A percentile compares a stretch with the other conserved stretches of the same genome.
phyloP scores from a whole-genome alignment of 2,888 invertebrate genomes.

The Drosophila mayaguana region DNA sequence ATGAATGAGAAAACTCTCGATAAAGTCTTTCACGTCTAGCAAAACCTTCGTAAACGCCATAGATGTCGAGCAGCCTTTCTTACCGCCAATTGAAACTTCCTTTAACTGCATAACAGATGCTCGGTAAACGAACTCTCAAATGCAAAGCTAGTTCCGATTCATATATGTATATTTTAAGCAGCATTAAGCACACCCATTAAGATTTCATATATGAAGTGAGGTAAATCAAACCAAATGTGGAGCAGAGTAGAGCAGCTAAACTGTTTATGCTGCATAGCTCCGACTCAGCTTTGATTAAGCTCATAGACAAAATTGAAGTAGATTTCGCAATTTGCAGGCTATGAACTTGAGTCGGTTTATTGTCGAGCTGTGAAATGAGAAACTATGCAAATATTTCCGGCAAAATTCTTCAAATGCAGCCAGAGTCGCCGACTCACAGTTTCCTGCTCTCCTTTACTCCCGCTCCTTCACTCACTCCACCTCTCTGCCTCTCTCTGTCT shows the following conservation, averaged over 20 bases:
- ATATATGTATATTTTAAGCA: too few species aligned
- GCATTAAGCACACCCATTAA: background rate
- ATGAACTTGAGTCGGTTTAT: background rate
- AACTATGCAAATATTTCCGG: slow-evolving; percentile 4
- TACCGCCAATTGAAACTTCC: too few species aligned
- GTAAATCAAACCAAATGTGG: too few species aligned
- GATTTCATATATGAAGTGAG: background rate
- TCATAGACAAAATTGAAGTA: background rate
- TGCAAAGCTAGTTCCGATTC: too few species aligned
- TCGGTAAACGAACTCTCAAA: too few species aligned
- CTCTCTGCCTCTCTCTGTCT: background rate
- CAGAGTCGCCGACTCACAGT: background rate
- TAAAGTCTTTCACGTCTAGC: too few species aligned
- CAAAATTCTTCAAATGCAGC: background rate
- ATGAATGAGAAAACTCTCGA: too few species aligned
- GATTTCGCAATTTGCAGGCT: background rate
- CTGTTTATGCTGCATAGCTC: background rate
- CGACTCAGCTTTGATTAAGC: background rate
- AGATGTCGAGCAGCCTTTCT: too few species aligned
- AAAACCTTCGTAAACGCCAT: too few species aligned
- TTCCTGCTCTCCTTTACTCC: background rate
- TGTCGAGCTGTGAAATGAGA: slow-evolving; percentile 4
- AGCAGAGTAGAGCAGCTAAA: background rate
- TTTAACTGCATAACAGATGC: too few species aligned
- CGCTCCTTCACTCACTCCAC: background rate